phyloP scores from a whole-genome alignment of 2,797 vertebrate genomes.

The Coendou prehensilis region DNA sequence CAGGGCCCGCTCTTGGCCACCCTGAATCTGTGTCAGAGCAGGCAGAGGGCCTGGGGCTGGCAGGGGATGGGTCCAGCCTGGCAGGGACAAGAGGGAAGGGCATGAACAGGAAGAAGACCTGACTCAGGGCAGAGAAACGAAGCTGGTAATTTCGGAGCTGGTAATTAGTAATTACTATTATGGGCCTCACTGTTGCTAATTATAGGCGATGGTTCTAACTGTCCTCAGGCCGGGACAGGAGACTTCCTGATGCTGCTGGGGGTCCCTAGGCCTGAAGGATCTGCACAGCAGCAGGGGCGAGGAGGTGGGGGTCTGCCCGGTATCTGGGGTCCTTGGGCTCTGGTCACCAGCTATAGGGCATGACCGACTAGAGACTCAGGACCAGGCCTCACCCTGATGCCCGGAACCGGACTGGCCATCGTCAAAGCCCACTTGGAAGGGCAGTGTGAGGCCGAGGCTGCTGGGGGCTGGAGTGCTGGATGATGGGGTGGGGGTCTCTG shows the following conservation, averaged over 20 bases:
- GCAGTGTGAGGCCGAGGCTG: too few relatives aligned
- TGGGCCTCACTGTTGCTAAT: constrained; percentile 43
- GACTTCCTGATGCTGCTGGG: not conserved
- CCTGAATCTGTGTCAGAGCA: not conserved
- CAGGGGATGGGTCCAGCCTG: not conserved
- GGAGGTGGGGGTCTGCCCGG: not conserved
- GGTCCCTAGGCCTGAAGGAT: not conserved
- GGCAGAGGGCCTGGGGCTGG: constrained; percentile 30
- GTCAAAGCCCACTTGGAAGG: fast-evolving
- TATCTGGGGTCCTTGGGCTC: not conserved
- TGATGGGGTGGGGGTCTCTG: not conserved
- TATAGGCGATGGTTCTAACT: constrained; percentile 46
- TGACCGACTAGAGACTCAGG: fast-evolving
- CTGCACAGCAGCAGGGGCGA: fast-evolving
- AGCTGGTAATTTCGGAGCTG: not conserved
- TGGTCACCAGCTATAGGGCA: not conserved
- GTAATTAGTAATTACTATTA: constrained; percentile 69
- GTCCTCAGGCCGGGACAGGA: not conserved
- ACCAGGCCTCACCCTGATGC: fast-evolving
- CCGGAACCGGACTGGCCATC: fast-evolving
- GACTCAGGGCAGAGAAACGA: constrained; percentile 24
- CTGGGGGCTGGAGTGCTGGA: fast-evolving
- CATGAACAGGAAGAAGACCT: not conserved
- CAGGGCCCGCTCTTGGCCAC: fast-evolving
- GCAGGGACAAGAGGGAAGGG: not conserved